Evolutionary conservation across 2,113 vertebrate genomes (phyloP).

Genomic region (Sinocyclocheilus rhinocerous): DNA sequence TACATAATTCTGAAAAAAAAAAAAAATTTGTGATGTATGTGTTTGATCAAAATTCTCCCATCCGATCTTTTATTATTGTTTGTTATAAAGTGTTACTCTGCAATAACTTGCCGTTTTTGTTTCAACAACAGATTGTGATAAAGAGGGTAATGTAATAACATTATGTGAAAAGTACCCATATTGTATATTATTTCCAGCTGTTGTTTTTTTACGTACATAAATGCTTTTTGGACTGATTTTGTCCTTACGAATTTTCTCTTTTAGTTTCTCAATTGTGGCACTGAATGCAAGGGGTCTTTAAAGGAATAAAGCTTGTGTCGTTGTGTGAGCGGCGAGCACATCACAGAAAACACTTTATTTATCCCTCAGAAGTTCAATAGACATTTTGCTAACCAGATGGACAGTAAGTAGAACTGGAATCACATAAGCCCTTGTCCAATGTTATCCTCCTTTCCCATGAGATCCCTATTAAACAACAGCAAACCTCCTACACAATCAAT

Average conservation of each 20-base stretch:
- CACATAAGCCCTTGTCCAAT: constrained; percentile 18
- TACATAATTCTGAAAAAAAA: too few species aligned
- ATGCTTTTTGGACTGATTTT: background rate
- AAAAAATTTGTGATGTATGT: too few species aligned
- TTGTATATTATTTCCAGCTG: background rate
- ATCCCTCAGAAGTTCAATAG: background rate
- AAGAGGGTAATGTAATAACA: background rate
- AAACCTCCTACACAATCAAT: constrained; percentile 38
- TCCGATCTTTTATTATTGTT: background rate
- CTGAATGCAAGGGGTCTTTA: background rate
- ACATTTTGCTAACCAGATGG: background rate
- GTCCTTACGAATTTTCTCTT: background rate
- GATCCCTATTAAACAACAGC: constrained; percentile 39
- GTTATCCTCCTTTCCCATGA: constrained; percentile 14
- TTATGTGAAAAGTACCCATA: background rate
- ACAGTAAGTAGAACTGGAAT: constrained; percentile 1
- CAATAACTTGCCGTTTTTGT: background rate
- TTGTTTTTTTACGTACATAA: background rate
- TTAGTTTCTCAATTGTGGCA: background rate
- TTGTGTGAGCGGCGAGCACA: background rate
- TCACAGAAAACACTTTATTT: background rate
- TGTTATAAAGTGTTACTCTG: background rate
- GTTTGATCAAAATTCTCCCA: background rate
- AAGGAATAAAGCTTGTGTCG: background rate
- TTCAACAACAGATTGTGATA: background rate